Percentiles rank a stretch among this genome's conserved stretches.
phyloP scores from a whole-genome alignment of 1,140 invertebrate genomes.

The Macrocentrus cingulum region DNA sequence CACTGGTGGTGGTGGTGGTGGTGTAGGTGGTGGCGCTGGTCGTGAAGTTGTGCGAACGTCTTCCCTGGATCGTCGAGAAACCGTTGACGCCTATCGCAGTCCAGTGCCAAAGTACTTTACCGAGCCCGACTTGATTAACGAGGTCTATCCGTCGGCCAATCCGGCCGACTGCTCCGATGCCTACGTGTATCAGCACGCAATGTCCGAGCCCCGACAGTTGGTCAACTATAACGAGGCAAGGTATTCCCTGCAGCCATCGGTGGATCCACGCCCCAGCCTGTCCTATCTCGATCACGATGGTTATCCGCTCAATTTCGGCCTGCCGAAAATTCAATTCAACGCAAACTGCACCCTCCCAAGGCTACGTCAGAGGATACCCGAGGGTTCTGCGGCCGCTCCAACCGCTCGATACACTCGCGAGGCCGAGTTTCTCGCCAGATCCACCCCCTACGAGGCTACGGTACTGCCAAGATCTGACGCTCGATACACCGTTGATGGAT shows the following conservation, averaged over 20 bases:
- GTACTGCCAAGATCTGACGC: slow-evolving; percentile 59
- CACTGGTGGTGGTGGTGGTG: too few species aligned
- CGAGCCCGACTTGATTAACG: slow-evolving; percentile 53
- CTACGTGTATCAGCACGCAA: slow-evolving; percentile 36
- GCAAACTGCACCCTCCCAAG: slow-evolving; percentile 59
- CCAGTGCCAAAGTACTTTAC: slow-evolving; percentile 47
- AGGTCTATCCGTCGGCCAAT: slow-evolving; percentile 43
- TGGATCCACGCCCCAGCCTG: slow-evolving; percentile 35
- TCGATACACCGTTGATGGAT: slow-evolving; percentile 77
- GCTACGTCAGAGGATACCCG: slow-evolving; percentile 46
- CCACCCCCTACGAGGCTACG: slow-evolving; percentile 51
- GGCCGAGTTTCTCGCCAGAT: slow-evolving; percentile 67
- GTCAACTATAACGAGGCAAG: slow-evolving; percentile 39
- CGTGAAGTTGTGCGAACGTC: slow-evolving; percentile 39
- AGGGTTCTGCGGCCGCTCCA: slow-evolving; percentile 62
- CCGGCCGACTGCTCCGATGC: slow-evolving; percentile 15
- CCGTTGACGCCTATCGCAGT: slow-evolving; percentile 37
- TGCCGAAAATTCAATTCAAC: slow-evolving; percentile 67
- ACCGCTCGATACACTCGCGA: slow-evolving; percentile 67
- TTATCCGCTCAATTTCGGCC: slow-evolving; percentile 77
- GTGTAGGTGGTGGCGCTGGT: too few species aligned
- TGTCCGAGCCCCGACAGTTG: slow-evolving; percentile 31
- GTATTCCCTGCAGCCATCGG: slow-evolving; percentile 39
- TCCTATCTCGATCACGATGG: slow-evolving; percentile 69
- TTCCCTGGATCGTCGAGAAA: slow-evolving; percentile 41